phyloP scores from a whole-genome alignment of 2,113 vertebrate genomes.

The Columba janthina region DNA sequence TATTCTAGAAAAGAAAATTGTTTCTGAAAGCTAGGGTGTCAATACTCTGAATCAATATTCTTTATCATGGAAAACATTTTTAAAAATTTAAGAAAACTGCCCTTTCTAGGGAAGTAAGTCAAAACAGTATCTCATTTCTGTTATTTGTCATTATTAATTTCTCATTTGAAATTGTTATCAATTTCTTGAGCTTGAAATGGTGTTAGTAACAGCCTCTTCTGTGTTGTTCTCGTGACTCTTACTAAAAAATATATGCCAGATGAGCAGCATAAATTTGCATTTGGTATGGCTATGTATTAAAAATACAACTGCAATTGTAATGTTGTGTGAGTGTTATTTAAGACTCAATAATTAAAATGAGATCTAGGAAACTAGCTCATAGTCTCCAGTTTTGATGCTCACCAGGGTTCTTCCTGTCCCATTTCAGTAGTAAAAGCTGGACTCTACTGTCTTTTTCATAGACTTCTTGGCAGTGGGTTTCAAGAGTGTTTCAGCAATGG shows the following conservation, averaged over 20 bases:
- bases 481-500: not conserved
- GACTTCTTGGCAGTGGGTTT: not conserved
- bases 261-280: not conserved
- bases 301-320: not conserved
- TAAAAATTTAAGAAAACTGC: not conserved
- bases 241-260: not conserved
- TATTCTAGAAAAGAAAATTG: not conserved
- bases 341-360: not conserved
- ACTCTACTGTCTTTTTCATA: not conserved
- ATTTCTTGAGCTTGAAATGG: not conserved
- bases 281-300: not conserved
- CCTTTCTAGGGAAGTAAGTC: not conserved
- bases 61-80: not conserved
- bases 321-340: not conserved
- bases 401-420: not conserved
- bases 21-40: not conserved
- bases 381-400: not conserved
- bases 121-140: not conserved
- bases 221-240: not conserved
- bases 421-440: not conserved
- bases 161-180: not conserved
- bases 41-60: not conserved
- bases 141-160: not conserved
- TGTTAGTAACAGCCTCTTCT: not conserved
- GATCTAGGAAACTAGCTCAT: not conserved